Evolutionary conservation across 2,113 vertebrate species (phyloP).

Genomic region (Empidonax alnorum): DNA sequence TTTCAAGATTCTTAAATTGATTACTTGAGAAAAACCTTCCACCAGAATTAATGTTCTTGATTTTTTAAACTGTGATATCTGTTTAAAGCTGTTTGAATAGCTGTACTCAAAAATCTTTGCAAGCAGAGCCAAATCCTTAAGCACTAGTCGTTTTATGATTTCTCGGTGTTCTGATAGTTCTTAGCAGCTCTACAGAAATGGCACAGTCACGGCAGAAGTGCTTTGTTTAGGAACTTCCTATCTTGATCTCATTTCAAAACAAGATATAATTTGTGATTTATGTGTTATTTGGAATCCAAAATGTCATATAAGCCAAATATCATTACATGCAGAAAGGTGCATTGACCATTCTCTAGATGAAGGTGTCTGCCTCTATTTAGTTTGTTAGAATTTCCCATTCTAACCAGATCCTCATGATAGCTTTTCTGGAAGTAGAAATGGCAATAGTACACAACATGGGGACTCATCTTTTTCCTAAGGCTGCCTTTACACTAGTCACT

Average conservation of each 20-base stretch:
- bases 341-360: not conserved
- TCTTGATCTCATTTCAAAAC: not conserved
- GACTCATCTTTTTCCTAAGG: not conserved
- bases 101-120: not conserved
- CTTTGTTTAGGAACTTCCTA: not conserved
- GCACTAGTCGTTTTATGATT: not conserved
- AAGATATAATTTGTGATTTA: not conserved
- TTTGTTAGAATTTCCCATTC: not conserved
- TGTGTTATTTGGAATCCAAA: not conserved
- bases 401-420: not conserved
- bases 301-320: not conserved
- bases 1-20: not conserved
- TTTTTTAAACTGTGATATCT: not conserved
- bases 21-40: not conserved
- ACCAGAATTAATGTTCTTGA: not conserved
- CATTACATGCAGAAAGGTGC: not conserved
- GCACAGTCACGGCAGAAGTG: not conserved
- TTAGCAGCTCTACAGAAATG: not conserved
- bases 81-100: not conserved
- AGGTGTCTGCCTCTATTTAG: not conserved
- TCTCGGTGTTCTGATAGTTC: not conserved
- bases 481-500: not conserved
- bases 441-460: fast-evolving
- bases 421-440: not conserved
- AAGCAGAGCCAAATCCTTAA: not conserved